Evolutionary conservation across 1,140 invertebrate species (phyloP).

Genomic region (Stegodyphus mimosarum): DNA sequence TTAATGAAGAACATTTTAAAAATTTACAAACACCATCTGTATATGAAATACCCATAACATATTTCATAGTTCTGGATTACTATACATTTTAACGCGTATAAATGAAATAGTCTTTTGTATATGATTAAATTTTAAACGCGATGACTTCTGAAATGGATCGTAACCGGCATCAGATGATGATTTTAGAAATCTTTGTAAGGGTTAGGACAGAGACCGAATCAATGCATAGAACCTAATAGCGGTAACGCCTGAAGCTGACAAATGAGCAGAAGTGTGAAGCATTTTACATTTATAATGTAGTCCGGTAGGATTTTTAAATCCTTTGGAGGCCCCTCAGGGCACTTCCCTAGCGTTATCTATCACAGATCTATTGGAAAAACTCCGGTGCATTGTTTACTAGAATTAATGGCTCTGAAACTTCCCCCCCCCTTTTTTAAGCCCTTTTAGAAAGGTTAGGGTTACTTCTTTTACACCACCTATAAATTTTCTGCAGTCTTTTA

Average conservation of each 20-base stretch:
- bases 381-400: slow-evolving; percentile 37
- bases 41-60: too few relatives aligned
- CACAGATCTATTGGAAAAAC: slow-evolving; percentile 40
- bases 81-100: too few relatives aligned
- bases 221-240: slow-evolving; percentile 31
- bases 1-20: too few relatives aligned
- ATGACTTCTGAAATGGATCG: too few relatives aligned
- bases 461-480: slow-evolving; percentile 16
- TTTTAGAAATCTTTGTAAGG: too few relatives aligned
- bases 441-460: slow-evolving; percentile 16
- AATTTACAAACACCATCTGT: too few relatives aligned
- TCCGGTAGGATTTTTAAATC: slow-evolving; percentile 8
- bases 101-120: too few relatives aligned
- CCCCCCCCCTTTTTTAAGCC: neutral
- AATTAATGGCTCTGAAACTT: slow-evolving; percentile 26
- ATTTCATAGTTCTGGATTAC: too few relatives aligned
- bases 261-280: slow-evolving; percentile 26
- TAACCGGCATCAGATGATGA: too few relatives aligned
- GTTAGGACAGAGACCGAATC: neutral
- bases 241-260: slow-evolving; percentile 19
- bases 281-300: slow-evolving; percentile 51
- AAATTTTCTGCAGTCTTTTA: slow-evolving; percentile 8
- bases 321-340: slow-evolving; percentile 12
- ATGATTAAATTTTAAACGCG: too few relatives aligned
- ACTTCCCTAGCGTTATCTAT: slow-evolving; percentile 27